A percentile compares a stretch with the other conserved stretches of the same genome.
These are phyloP conservation scores for Manduca sexta DNA, from an alignment of 1,140 invertebrate species.

Conservation along the genomic window DNA sequence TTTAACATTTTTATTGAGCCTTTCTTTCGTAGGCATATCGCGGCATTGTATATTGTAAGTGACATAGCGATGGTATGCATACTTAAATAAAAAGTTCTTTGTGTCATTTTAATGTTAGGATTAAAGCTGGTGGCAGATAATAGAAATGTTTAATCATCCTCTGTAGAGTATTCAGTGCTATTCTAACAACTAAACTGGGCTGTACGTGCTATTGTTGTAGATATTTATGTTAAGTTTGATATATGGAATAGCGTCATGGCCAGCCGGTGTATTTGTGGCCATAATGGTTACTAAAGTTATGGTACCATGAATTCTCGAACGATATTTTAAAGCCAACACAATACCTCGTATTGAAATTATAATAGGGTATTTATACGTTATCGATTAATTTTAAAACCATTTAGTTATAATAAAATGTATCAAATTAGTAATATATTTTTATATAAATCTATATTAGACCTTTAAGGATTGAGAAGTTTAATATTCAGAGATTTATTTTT, in stretches of 20 bases:
- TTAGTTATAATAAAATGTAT: too few relatives aligned
- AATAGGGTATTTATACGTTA: too few relatives aligned
- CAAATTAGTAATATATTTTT: too few relatives aligned
- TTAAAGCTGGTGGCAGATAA: constrained; percentile 4
- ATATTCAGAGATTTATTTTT: too few relatives aligned
- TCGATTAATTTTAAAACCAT: too few relatives aligned
- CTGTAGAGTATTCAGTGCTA: neutral
- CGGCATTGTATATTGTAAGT: constrained; percentile 6
- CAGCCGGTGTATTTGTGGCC: constrained; percentile 13
- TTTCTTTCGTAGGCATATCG: constrained; percentile 10
- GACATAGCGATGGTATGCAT: neutral
- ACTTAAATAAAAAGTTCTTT: constrained; percentile 1
- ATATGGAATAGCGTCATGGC: constrained; percentile 16
- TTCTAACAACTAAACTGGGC: constrained; percentile 4
- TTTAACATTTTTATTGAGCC: constrained; percentile 18
- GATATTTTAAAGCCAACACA: too few relatives aligned
- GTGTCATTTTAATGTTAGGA: neutral
- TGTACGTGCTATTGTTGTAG: constrained; percentile 5
- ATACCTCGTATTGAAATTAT: too few relatives aligned
- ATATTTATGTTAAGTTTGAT: constrained; percentile 21
- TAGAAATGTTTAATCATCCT: constrained; percentile 5
- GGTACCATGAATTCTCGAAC: constrained; percentile 8
- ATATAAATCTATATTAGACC: too few relatives aligned
- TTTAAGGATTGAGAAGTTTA: too few relatives aligned
- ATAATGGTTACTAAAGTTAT: neutral